Conservation (phyloP, 1,140 invertebrate species). For the Subanguina moxae region DNA sequence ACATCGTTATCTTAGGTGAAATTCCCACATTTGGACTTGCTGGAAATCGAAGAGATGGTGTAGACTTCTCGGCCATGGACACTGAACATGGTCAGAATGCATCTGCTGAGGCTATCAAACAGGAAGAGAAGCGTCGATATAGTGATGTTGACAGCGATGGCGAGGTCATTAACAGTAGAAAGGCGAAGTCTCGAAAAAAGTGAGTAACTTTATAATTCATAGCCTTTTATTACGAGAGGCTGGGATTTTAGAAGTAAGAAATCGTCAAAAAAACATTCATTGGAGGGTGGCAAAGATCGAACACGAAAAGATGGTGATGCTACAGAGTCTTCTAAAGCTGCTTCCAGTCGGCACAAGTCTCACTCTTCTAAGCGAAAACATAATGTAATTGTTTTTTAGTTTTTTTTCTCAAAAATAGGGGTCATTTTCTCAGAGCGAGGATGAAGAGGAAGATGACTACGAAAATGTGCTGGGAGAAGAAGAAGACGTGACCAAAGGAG, state of each 20-base stretch:
- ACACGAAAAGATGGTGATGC: neutral
- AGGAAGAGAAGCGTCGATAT: neutral
- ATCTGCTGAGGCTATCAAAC: neutral
- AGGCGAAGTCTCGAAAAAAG: neutral
- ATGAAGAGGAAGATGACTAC: constrained; percentile 46
- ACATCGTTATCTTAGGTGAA: constrained; percentile 16
- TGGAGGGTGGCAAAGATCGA: constrained; percentile 6
- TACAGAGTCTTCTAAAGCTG: neutral
- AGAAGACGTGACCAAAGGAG: constrained; percentile 82
- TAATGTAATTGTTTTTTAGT: neutral
- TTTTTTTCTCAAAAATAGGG: neutral
- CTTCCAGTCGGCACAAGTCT: neutral
- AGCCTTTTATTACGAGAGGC: neutral
- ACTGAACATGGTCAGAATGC: neutral
- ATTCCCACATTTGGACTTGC: constrained; percentile 34
- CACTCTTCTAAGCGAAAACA: neutral
- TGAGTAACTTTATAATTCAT: neutral
- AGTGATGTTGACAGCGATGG: constrained; percentile 14
- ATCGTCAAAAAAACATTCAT: neutral
- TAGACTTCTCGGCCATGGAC: constrained; percentile 24
- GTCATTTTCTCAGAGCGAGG: constrained; percentile 13
- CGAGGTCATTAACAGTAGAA: constrained; percentile 1
- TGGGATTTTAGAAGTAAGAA: neutral
- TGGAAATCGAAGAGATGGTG: constrained; percentile 35
- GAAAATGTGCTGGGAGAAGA: constrained; percentile 76